Conservation (phyloP, 2,888 invertebrate genomes). For the Lochmaea capreae region DNA sequence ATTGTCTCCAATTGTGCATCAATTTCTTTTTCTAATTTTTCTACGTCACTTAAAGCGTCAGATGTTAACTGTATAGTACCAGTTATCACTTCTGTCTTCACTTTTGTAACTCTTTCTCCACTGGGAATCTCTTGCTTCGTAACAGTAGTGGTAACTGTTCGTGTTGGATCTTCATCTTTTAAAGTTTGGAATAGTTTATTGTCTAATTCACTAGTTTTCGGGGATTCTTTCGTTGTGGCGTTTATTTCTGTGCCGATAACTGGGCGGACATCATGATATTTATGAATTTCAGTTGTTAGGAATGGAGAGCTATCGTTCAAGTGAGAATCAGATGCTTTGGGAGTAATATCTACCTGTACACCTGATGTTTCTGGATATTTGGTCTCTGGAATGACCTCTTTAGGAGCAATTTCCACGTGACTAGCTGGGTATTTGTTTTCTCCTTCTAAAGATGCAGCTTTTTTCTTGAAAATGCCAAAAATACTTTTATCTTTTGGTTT, state of each 20-base stretch:
- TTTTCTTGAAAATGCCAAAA: constrained; percentile 30
- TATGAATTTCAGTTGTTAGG: constrained; percentile 4
- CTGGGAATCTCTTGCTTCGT: constrained; percentile 41
- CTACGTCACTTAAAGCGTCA: constrained; percentile 34
- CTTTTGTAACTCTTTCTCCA: constrained; percentile 45
- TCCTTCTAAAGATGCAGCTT: constrained; percentile 33
- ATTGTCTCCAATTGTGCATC: constrained; percentile 34
- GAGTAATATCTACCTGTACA: background rate
- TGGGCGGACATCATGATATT: no score
- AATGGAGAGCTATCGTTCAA: background rate
- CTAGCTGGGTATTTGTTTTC: background rate
- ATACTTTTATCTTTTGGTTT: constrained; percentile 30
- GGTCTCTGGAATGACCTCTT: background rate
- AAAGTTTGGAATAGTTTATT: constrained; percentile 18
- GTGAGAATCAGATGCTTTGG: background rate
- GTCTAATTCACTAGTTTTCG: background rate
- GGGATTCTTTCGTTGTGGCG: background rate
- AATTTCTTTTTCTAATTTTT: constrained; percentile 43
- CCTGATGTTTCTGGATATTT: background rate
- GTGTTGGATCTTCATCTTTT: constrained; percentile 36
- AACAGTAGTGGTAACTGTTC: constrained; percentile 39
- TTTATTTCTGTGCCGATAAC: no score
- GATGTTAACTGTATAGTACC: constrained; percentile 38
- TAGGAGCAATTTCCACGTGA: background rate
- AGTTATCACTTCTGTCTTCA: constrained; percentile 46